Conservation (phyloP, 1,140 invertebrate species). For the Drosophila pandora region DNA sequence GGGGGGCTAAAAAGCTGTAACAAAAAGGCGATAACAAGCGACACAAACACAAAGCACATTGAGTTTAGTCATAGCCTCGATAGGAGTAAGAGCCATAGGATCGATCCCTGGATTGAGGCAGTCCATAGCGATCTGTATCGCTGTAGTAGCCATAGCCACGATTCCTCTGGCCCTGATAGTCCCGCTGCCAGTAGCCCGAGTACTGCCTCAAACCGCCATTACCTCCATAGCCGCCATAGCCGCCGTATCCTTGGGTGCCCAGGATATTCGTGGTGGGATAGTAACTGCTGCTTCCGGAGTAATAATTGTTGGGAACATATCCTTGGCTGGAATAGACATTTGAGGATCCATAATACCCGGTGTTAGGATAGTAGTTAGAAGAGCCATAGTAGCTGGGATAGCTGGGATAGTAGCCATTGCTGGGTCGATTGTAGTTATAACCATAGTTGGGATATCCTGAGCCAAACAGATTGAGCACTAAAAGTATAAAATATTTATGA, state of each 20-base stretch:
- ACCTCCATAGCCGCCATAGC: constrained; percentile 84
- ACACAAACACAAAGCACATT: constrained; percentile 8
- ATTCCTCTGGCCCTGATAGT: constrained; percentile 78
- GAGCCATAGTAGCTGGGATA: constrained; percentile 50
- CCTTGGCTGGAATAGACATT: constrained; percentile 29
- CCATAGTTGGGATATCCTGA: constrained; percentile 61
- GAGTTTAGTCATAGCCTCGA: constrained; percentile 70
- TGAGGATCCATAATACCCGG: constrained; percentile 33
- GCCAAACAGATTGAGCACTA: constrained; percentile 70
- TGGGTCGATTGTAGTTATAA: constrained; percentile 27
- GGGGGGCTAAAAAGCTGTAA: constrained; percentile 11
- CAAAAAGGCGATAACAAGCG: constrained; percentile 28
- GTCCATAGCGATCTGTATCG: constrained; percentile 75
- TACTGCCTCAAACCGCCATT: constrained; percentile 83
- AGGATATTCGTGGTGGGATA: constrained; percentile 76
- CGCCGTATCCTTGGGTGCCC: constrained; percentile 72
- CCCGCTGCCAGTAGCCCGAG: constrained; percentile 82
- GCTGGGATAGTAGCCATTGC: constrained; percentile 17
- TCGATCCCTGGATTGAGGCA: constrained; percentile 58
- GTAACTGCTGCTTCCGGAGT: constrained; percentile 32
- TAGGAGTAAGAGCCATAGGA: constrained; percentile 42
- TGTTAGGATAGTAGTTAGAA: constrained; percentile 44
- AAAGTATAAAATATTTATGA: neutral
- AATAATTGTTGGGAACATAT: constrained; percentile 40
- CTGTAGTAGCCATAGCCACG: constrained; percentile 79